These are phyloP conservation scores for Chaetura pelagica DNA, from an alignment of 2,113 vertebrate species.

Conservation along the genomic window DNA sequence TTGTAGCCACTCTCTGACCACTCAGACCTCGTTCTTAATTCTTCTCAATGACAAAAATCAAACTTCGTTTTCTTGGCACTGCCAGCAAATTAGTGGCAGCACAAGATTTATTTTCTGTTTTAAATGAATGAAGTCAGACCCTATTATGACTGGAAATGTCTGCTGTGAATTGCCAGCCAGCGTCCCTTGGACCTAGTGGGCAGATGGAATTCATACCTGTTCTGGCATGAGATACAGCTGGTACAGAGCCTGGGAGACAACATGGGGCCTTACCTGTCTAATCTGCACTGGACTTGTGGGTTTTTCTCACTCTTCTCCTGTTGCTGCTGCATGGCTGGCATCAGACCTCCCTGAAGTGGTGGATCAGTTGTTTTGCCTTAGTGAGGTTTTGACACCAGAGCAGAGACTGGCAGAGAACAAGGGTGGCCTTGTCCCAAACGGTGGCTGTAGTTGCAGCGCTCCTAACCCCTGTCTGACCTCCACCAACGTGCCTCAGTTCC, in stretches of 20 bases:
- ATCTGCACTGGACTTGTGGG: background rate
- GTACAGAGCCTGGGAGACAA: background rate
- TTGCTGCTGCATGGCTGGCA: background rate
- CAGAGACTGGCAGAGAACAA: background rate
- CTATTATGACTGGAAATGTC: background rate
- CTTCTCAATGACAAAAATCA: background rate
- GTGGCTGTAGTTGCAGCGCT: background rate
- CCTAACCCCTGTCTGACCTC: background rate
- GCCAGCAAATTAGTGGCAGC: background rate
- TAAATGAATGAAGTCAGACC: background rate
- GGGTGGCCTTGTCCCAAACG: background rate
- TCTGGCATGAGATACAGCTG: background rate
- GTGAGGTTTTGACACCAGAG: background rate
- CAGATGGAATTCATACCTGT: background rate
- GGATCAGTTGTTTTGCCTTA: background rate
- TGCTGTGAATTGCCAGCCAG: background rate
- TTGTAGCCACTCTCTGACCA: background rate
- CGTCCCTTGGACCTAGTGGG: background rate
- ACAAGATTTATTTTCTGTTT: background rate
- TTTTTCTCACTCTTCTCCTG: background rate
- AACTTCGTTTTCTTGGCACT: background rate
- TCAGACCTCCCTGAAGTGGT: background rate
- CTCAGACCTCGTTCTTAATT: background rate
- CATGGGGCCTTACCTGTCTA: accelerated
- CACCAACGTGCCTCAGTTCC: background rate